phyloP scores from a whole-genome alignment of 2,113 vertebrate genomes.

The Cololabis saira region DNA sequence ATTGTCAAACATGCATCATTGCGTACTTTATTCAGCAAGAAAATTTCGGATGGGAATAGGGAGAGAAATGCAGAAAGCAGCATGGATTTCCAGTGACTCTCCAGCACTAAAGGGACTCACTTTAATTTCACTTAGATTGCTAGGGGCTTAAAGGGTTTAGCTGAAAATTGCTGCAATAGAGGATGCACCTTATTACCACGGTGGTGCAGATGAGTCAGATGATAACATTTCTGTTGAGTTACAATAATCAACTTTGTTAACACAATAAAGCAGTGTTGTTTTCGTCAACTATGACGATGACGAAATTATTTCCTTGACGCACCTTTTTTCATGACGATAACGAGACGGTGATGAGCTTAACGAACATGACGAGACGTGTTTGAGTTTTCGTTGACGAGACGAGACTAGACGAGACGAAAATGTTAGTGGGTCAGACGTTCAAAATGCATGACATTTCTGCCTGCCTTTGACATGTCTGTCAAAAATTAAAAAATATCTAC shows the following conservation, averaged over 20 bases:
- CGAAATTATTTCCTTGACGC: no score
- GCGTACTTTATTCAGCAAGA: conserved; percentile 16
- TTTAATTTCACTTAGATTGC: conserved; percentile 58
- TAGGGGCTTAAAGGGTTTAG: conserved; percentile 45
- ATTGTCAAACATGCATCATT: conserved; percentile 24
- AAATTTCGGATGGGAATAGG: conserved; percentile 12
- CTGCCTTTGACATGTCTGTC: no score
- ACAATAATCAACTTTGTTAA: conserved; percentile 4
- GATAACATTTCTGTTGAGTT: not conserved
- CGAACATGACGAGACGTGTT: no score
- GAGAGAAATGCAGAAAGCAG: conserved; percentile 30
- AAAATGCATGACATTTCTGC: no score
- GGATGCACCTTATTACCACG: conserved; percentile 52
- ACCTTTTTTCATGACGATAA: no score
- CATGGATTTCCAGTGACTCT: conserved; percentile 34
- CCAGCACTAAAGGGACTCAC: conserved; percentile 41
- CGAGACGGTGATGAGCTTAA: no score
- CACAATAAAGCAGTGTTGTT: no score
- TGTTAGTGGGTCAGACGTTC: no score
- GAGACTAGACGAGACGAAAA: no score
- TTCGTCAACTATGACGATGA: no score
- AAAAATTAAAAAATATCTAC: no score
- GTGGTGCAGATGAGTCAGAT: conserved; percentile 32
- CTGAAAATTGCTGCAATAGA: conserved; percentile 57
- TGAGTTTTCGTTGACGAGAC: no score